Evolutionary conservation across 1,140 invertebrate genomes (phyloP), one percentile per base, ranked within the genome.

Genomic region (Drosophila virilis): DNA sequence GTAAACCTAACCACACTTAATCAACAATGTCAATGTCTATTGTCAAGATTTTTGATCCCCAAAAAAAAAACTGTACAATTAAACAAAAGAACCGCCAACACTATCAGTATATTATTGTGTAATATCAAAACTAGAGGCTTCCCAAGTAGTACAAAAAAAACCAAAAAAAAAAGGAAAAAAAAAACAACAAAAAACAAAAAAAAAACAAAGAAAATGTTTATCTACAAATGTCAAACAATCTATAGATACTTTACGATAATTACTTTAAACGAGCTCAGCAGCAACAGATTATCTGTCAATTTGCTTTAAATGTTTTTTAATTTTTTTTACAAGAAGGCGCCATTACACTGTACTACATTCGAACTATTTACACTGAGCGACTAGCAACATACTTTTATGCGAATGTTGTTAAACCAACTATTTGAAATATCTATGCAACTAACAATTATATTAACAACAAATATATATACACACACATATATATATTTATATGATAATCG

Each of bases 61-160:
- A 45, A 45, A 52, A 64, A 45, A 45, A 52, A 64, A 66, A 77
- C 45, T 77, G 65, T 75, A 83, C 65, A 75, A 82, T 60, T 43
- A 42, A 69, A 66, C 35, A 28, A 64, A 45, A 58, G 77, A 74
- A 61, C 62, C 58, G 33, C 67, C 64, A 70, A 81, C 52, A 82
- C 72, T 78, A 86, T 88, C 76, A 73, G 66, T 77, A 84, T 84
- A 69, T 52, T 52, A 51, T 68, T 67, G 57, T 78, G 65, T 78
- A 85, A 74, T 80, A 85, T 62, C 77, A 76, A 75, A 88, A 83
- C 84, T 88, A 88, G 83, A 88, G 83, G 83, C 83, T 88, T 88
- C 83, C 83, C 81, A 73, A 83, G 84, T 88, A 88, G 83, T 88
- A 88, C 83, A 88, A 88, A 85, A 70, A 51, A 32, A 28, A 3